These are phyloP conservation scores for Patella caerulea DNA, from an alignment of 2,888 invertebrate genomes.

Conservation along the genomic window DNA sequence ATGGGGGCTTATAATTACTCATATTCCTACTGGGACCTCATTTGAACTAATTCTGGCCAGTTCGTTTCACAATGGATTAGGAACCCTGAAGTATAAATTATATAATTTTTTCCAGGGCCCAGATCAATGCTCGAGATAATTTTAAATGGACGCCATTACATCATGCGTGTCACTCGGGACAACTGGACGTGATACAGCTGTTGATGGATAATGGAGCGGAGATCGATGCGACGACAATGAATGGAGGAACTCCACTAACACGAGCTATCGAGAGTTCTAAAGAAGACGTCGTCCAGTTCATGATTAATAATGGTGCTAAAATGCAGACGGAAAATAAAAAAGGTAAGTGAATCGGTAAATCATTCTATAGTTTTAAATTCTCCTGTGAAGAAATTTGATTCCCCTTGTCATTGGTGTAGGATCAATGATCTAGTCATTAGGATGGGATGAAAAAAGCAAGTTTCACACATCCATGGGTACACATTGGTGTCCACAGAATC, in stretches of 20 bases:
- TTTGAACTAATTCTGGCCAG: no score
- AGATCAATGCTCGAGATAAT: slow-evolving; percentile 69
- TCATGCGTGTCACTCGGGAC: slow-evolving; percentile 71
- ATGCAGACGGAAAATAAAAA: slow-evolving; percentile 69
- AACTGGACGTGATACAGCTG: slow-evolving; percentile 67
- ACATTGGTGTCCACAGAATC: no score
- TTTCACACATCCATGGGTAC: no score
- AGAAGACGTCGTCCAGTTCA: slow-evolving; percentile 65
- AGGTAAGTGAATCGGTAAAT: slow-evolving; percentile 49
- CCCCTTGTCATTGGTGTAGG: no score
- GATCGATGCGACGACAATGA: slow-evolving; percentile 68
- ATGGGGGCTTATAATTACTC: no score
- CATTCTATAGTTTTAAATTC: no score
- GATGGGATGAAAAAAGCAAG: no score
- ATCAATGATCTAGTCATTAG: no score
- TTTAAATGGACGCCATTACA: slow-evolving; percentile 73
- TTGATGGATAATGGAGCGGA: slow-evolving; percentile 69
- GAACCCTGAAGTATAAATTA: no score
- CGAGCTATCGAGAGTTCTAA: slow-evolving; percentile 70
- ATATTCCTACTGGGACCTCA: no score
- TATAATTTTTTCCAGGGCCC: slow-evolving; percentile 56
- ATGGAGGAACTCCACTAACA: slow-evolving; percentile 70
- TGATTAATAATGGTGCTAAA: slow-evolving; percentile 68
- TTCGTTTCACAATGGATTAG: background rate
- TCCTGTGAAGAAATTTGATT: no score